Evolutionary conservation across 2,113 vertebrate genomes (phyloP).

Genomic region (Ariopsis seemanni): DNA sequence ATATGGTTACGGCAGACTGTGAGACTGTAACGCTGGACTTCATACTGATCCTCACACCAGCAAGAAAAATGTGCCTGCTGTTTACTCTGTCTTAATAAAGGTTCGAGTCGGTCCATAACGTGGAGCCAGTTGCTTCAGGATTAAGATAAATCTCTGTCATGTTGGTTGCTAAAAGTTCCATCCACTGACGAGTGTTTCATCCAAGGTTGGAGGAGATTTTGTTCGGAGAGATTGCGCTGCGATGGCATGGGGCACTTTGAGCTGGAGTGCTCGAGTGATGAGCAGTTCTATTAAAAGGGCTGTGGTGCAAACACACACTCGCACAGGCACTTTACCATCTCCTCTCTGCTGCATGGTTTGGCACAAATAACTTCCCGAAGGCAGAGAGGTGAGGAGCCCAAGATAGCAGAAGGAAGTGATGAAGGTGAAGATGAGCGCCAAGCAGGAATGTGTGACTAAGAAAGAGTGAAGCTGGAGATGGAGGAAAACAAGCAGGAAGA

Average conservation of each 20-base stretch:
- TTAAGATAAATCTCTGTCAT: neutral
- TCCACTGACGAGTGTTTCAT: neutral
- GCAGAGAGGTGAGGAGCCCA: neutral
- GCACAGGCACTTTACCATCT: neutral
- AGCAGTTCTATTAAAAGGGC: slow-evolving; percentile 28
- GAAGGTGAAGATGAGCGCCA: slow-evolving; percentile 16
- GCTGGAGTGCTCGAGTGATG: slow-evolving; percentile 14
- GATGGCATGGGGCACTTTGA: neutral
- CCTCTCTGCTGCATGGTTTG: slow-evolving; percentile 1
- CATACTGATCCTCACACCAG: neutral
- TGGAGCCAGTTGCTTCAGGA: neutral
- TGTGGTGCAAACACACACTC: slow-evolving; percentile 1
- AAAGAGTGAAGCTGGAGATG: slow-evolving; percentile 19
- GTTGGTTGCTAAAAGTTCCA: neutral
- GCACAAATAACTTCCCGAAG: slow-evolving; percentile 7
- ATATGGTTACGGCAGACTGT: neutral
- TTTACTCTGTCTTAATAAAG: neutral
- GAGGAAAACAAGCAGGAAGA: slow-evolving; percentile 1
- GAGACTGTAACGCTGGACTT: too few species aligned
- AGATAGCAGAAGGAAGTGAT: neutral
- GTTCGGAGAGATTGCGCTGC: neutral
- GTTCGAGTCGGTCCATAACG: neutral
- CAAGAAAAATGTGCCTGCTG: neutral
- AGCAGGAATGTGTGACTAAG: slow-evolving; percentile 12
- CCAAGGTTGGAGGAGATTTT: neutral